Evolutionary conservation across 1,140 invertebrate genomes (phyloP), one percentile per base, ranked within the genome.

Genomic region (Philaenus spumarius): DNA sequence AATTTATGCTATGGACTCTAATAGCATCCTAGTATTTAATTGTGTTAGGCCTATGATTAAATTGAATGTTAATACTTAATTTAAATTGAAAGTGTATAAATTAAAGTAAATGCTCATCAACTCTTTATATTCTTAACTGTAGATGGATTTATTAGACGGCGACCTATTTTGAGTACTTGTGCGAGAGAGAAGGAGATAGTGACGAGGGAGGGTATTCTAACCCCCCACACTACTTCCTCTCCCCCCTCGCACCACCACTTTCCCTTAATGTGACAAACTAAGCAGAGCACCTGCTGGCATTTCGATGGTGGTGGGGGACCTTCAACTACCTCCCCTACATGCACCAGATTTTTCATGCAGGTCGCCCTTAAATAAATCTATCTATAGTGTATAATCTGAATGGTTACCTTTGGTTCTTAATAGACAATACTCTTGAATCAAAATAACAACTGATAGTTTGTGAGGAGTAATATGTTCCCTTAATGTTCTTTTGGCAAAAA

Each of bases 381-480:
- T n/a, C n/a, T n/a, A n/a, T n/a, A n/a, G n/a, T n/a, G n/a, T n/a
- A 45, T 55, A 23, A 26, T 42, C 52, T 30, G 46, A 53, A 55
- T 47, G 35, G 22, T 61, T 66, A 80, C 78, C 71, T 72, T 74
- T 76, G 37, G 67, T 68, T 51, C 69, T 73, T 55, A 74, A 69
- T 61, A 73, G 67, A 43, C 76, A 79, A 68, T 76, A 80, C 56
- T 77, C 73, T 62, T 75, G 74, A 48, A 80, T 78, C 55, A 81
- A 71, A 43, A 78, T 68, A 12, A 77, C 73, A 34, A 80, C 73
- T 15, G 75, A 73, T 59, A 81, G 68, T 72, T 78, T 79, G 48
- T 80, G 79, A 19, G 80, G 78, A 0, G 79, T 80, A 46, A 81
- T 64, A 55, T 69, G 73, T 67, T 80, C 79, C 15, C 62, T 72